Percentiles rank a stretch among this genome's conserved stretches.
Evolutionary conservation across 1,140 invertebrate genomes (phyloP).

Genomic region (Patella vulgata): DNA sequence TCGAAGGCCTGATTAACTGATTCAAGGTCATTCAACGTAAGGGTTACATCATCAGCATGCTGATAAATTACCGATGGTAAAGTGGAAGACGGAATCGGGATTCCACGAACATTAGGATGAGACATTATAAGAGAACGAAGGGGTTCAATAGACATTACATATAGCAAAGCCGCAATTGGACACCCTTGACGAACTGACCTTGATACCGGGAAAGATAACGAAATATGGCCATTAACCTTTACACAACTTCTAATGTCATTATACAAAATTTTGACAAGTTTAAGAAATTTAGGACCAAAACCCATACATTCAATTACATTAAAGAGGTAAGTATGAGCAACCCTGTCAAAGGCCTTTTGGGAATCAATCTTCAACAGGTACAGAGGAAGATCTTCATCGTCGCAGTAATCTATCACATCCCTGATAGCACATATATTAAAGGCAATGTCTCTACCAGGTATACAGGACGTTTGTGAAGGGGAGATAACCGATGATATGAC

Average conservation of each 20-base stretch:
- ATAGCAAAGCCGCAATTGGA: conserved; percentile 61
- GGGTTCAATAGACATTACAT: conserved; percentile 64
- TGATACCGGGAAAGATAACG: conserved; percentile 45
- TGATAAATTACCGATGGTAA: conserved; percentile 24
- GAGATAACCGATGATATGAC: conserved; percentile 28
- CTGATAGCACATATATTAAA: conserved; percentile 40
- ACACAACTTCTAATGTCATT: conserved; percentile 28
- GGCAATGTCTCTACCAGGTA: conserved; percentile 32
- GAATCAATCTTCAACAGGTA: conserved; percentile 37
- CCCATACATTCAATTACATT: conserved; percentile 24
- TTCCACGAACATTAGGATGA: conserved; percentile 29
- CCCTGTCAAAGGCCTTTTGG: conserved; percentile 41
- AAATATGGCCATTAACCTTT: conserved; percentile 41
- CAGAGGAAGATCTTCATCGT: conserved; percentile 26
- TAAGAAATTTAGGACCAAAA: conserved; percentile 33
- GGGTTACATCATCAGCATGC: conserved; percentile 44
- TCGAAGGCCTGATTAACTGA: conserved; percentile 28
- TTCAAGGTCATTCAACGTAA: conserved; percentile 16
- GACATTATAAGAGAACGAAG: conserved; percentile 26
- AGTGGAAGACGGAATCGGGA: conserved; percentile 29
- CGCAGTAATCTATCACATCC: conserved; percentile 37
- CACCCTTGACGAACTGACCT: conserved; percentile 64
- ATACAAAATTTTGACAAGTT: conserved; percentile 41
- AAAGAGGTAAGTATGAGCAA: conserved; percentile 35
- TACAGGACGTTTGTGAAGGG: conserved; percentile 33